phyloP scores from a whole-genome alignment of 2,113 vertebrate species.

The Hippocampus comes region DNA sequence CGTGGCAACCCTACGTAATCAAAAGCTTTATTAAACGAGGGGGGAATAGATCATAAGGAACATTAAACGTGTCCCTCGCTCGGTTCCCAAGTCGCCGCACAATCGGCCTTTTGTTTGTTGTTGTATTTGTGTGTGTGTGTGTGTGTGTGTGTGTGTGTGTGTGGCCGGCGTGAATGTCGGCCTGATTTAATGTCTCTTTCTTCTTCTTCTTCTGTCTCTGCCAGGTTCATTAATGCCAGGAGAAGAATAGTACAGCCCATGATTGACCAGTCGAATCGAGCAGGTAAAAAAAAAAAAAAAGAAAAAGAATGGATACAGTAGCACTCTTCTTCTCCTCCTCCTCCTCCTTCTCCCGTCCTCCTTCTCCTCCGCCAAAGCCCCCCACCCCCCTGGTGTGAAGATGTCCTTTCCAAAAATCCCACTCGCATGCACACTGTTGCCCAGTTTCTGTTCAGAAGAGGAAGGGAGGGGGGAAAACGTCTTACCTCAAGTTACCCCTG shows the following conservation, averaged over 20 bases:
- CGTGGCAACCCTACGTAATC: constrained; percentile 77
- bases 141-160: constrained; percentile 53
- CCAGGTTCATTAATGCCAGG: constrained; percentile 99
- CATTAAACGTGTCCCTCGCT: constrained; percentile 73
- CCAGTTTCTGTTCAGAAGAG: constrained; percentile 22
- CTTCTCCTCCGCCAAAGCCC: background rate
- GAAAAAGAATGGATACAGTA: constrained; percentile 13
- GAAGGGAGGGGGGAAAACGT: constrained; percentile 30
- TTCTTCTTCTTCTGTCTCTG: constrained; percentile 72
- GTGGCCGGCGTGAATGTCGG: constrained; percentile 60
- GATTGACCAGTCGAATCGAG: constrained; percentile 99
- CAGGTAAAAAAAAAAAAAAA: constrained; percentile 81
- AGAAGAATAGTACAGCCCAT: constrained; percentile 99
- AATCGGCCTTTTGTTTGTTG: constrained; percentile 73
- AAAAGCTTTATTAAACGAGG: constrained; percentile 78
- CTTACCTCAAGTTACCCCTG: constrained; percentile 49
- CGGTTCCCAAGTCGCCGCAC: constrained; percentile 69
- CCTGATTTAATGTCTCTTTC: constrained; percentile 67
- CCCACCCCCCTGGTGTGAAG: constrained; percentile 36
- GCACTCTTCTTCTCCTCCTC: background rate
- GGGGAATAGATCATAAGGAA: constrained; percentile 77
- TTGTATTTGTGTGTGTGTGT: constrained; percentile 58
- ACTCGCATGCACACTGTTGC: constrained; percentile 57
- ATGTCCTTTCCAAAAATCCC: constrained; percentile 72
- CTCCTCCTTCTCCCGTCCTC: background rate